These are phyloP conservation scores for Cantharis rustica DNA, from an alignment of 2,888 invertebrate species.

Conservation along the genomic window DNA sequence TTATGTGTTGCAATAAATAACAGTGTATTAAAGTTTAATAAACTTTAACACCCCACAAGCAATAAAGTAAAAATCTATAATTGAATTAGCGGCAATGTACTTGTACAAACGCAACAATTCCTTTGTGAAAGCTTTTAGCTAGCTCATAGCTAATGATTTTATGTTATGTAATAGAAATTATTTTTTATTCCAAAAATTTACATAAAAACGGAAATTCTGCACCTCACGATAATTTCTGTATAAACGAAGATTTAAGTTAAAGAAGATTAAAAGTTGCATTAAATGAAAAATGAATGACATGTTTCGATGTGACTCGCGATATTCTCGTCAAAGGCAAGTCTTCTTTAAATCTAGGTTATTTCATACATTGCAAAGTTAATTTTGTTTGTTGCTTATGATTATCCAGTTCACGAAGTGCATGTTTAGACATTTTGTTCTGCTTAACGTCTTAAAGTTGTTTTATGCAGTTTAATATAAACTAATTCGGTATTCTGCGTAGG, in stretches of 20 bases:
- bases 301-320: too few species aligned
- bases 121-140: background rate
- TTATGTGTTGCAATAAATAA: background rate
- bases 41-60: background rate
- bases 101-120: background rate
- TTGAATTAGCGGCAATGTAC: background rate
- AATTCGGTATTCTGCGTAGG: background rate
- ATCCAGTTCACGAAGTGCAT: background rate
- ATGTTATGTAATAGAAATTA: background rate
- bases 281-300: too few species aligned
- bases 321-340: too few species aligned
- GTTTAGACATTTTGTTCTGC: background rate
- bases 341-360: background rate
- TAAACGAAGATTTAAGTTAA: background rate
- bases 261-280: too few species aligned
- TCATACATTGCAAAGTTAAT: background rate
- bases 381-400: background rate
- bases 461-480: background rate
- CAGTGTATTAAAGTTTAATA: background rate
- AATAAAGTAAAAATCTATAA: background rate
- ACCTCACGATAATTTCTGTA: background rate
- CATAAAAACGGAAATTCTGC: too few species aligned
- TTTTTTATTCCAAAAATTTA: too few species aligned
- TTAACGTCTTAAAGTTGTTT: background rate
- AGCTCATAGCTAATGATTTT: background rate